phyloP scores from a whole-genome alignment of 2,888 invertebrate genomes.

The Nemurella pictetii region DNA sequence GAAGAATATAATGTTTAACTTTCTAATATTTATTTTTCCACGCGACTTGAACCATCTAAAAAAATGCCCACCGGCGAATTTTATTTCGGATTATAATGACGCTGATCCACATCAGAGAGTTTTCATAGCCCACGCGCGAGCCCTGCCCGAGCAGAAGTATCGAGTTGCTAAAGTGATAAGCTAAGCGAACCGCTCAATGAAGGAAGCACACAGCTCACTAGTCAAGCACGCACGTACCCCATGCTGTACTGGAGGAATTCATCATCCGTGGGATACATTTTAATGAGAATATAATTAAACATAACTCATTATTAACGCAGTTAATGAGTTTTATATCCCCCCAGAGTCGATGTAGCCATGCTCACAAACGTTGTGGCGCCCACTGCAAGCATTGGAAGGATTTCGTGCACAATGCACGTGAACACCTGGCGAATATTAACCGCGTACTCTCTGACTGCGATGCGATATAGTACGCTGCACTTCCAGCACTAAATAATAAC shows the following conservation, averaged over 20 bases:
- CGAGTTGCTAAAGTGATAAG: not conserved
- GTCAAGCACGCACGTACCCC: not conserved
- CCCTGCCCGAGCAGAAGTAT: not conserved
- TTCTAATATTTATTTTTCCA: not conserved
- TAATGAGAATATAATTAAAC: constrained; percentile 21
- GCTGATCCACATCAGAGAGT: not conserved
- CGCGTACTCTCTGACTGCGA: not conserved
- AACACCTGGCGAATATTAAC: not conserved
- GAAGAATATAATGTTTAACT: not conserved
- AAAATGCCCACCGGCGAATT: not conserved
- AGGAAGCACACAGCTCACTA: not conserved
- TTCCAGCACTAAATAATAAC: not conserved
- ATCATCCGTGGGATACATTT: constrained; percentile 2
- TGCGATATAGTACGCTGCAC: no score
- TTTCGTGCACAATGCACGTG: no score
- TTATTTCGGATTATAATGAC: not conserved
- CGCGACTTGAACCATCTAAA: not conserved
- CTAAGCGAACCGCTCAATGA: not conserved
- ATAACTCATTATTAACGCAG: constrained; percentile 14
- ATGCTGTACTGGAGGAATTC: not conserved
- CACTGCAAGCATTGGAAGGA: no score
- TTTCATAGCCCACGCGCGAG: not conserved
- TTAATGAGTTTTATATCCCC: constrained; percentile 7
- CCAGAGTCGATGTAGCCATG: not conserved
- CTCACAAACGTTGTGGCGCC: not conserved